Evolutionary conservation across 2,797 vertebrate genomes (phyloP), one percentile per base, ranked within the genome.

Genomic region (Phataginus tetradactyla): DNA sequence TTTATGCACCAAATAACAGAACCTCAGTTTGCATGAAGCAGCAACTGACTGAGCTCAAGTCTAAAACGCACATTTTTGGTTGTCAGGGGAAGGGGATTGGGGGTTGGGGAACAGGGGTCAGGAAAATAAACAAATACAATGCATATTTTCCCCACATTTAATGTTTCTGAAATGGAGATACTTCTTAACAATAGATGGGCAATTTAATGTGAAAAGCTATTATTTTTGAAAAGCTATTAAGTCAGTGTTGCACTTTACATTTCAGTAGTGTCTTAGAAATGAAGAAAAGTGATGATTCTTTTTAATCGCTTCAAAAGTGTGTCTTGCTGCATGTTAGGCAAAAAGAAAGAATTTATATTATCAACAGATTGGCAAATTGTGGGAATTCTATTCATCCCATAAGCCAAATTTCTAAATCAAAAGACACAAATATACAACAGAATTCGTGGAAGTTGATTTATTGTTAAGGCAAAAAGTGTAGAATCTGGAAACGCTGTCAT

Each of bases 371-470:
- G 37, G 63, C 10, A 34, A 5, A 63, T 45, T 86, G 8, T 79
- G 45, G 15, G 53, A 64, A 29, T 86, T 27, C n/a, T 10, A 84
- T 42, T 66, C 45, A 49, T 49, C 17, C 15, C 29, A 34, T n/a
- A 69, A 80, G 37, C 18, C 77, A 53, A 81, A 81, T 86, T 86
- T 80, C 18, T 55, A 92, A 90, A 64, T 71, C 68, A 69, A 86
- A 93, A 21, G 69, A 71, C 4, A 66, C 37, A 69, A 88, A 75
- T n/a, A 90, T 49, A 90, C 8, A 39, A 93, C 78, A 59, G 69
- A 14, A 64, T 90, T 61, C 29, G 7, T 57, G 75, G 74, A 55
- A 29, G 9, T 7, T 91, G 7, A 37, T 64, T 96, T 74, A 42
- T 66, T 88, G 78, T 68, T 85, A 78, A 83, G 37, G 51, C 18